phyloP scores from a whole-genome alignment of 2,113 vertebrate species.

The Ibidorhyncha struthersii region DNA sequence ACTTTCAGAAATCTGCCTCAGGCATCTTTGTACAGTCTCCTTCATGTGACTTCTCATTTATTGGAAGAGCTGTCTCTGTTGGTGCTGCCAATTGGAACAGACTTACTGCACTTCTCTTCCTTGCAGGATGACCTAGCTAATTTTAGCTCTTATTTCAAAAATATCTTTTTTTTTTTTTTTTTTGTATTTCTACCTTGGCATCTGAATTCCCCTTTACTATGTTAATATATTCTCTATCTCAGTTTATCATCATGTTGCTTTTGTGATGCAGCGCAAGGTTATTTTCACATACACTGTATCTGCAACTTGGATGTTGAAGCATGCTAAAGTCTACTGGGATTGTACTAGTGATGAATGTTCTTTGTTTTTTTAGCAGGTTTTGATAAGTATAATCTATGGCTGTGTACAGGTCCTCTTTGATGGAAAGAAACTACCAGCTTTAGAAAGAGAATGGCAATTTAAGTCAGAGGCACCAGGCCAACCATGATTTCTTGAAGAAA shows the following conservation, averaged over 20 bases:
- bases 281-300: background rate
- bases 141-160: background rate
- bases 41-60: background rate
- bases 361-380: background rate
- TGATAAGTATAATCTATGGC: background rate
- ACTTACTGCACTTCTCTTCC: background rate
- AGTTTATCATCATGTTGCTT: background rate
- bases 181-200: background rate
- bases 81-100: background rate
- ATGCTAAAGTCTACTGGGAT: background rate
- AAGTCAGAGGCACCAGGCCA: background rate
- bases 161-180: background rate
- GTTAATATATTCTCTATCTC: background rate
- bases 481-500: slow-evolving; percentile 4
- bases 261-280: background rate
- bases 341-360: background rate
- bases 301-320: background rate
- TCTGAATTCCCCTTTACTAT: background rate
- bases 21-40: background rate
- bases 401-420: background rate
- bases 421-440: background rate
- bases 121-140: background rate
- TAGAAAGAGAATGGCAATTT: background rate
- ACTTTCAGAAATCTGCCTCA: background rate
- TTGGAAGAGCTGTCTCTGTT: background rate